A percentile compares a stretch with the other conserved stretches of the same genome.
Evolutionary conservation across 2,888 invertebrate genomes (phyloP).

Genomic region (Eupithecia subfuscata): DNA sequence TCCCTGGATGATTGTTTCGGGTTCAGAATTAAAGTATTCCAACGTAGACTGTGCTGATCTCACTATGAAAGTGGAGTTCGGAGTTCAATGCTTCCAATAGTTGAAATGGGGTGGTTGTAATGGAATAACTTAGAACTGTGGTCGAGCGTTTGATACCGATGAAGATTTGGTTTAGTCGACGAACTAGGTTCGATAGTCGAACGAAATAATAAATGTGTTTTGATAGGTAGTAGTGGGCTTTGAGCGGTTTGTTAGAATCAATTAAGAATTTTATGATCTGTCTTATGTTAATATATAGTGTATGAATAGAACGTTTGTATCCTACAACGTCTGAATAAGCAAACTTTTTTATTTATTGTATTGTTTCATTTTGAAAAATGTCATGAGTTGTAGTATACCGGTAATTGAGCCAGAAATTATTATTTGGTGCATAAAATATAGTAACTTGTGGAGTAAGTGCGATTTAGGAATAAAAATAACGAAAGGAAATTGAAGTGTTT

Average conservation of each 20-base stretch:
- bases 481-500: neutral
- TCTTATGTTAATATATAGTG: too few relatives aligned
- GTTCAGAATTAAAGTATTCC: constrained; percentile 46
- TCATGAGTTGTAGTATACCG: too few relatives aligned
- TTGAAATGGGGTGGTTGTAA: constrained; percentile 6
- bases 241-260: neutral
- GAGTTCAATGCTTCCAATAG: constrained; percentile 20
- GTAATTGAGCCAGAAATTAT: too few relatives aligned
- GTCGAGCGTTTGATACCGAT: neutral
- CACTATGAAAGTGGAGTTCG: constrained; percentile 31
- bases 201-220: neutral
- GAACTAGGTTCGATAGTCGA: neutral
- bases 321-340: too few relatives aligned
- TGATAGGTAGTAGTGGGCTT: neutral
- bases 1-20: constrained; percentile 46
- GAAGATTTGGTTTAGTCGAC: neutral
- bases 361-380: too few relatives aligned
- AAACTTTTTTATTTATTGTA: too few relatives aligned
- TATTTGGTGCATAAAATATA: too few relatives aligned
- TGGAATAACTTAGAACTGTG: constrained; percentile 22
- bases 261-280: neutral
- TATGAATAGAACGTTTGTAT: neutral
- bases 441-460: too few relatives aligned
- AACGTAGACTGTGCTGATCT: constrained; percentile 35
- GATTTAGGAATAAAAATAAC: neutral